A percentile compares a stretch with the other conserved stretches of the same genome.
Evolutionary conservation across 2,113 vertebrate species (phyloP).

Genomic region (Ancistrus triradiatus): DNA sequence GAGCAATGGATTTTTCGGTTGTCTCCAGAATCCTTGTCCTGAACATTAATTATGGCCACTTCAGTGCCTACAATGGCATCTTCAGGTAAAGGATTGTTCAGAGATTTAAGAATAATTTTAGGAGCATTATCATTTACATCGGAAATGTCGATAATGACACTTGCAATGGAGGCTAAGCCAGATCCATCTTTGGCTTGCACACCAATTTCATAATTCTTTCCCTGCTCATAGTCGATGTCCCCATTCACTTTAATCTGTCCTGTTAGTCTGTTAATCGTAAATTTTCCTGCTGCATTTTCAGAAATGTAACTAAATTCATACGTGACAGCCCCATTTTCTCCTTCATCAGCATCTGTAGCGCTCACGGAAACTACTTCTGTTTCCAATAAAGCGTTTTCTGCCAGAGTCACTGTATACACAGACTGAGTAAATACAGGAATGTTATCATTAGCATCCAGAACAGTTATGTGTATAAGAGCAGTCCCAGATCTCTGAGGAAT

Average conservation of each 20-base stretch:
- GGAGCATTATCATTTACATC: constrained; percentile 71
- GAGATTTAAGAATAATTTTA: constrained; percentile 57
- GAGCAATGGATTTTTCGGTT: constrained; percentile 58
- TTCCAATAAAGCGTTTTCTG: constrained; percentile 36
- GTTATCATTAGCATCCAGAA: constrained; percentile 45
- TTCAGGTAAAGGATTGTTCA: constrained; percentile 54
- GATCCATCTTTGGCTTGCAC: constrained; percentile 61
- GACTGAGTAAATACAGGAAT: constrained; percentile 35
- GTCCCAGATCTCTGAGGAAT: constrained; percentile 46
- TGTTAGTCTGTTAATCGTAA: constrained; percentile 38
- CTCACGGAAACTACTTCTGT: constrained; percentile 52
- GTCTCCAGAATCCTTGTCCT: constrained; percentile 57
- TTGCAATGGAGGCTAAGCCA: constrained; percentile 47
- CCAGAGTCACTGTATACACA: constrained; percentile 32
- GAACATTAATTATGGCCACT: constrained; percentile 63
- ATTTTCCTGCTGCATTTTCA: constrained; percentile 9
- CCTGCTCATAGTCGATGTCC: constrained; percentile 61
- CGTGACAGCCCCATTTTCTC: constrained; percentile 21
- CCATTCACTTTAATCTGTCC: constrained; percentile 57
- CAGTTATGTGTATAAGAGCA: constrained; percentile 47
- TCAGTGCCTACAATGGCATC: constrained; percentile 54
- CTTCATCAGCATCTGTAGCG: constrained; percentile 58
- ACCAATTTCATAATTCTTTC: constrained; percentile 55
- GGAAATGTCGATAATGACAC: constrained; percentile 57
- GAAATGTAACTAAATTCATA: constrained; percentile 31